Evolutionary conservation across 1,140 invertebrate species (phyloP).

Genomic region (Lucilia sericata): DNA sequence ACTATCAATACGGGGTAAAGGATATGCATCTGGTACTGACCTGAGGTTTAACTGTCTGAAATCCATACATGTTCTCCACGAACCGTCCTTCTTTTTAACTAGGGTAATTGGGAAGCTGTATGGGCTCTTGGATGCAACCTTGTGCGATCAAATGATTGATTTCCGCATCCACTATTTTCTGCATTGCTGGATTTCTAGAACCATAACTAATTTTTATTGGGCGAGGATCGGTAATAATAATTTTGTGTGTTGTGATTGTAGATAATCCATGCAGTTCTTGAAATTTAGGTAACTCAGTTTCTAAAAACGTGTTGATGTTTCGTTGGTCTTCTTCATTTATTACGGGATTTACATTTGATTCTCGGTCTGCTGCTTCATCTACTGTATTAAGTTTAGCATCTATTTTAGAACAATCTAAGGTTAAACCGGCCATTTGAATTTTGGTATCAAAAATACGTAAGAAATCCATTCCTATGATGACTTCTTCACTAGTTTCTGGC

Average conservation of each 20-base stretch:
- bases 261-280: conserved; percentile 1
- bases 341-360: neutral
- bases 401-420: neutral
- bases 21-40: conserved; percentile 53
- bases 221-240: neutral
- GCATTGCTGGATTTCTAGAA: neutral
- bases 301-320: neutral
- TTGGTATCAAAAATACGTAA: too few species aligned
- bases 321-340: neutral
- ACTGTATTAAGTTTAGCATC: too few species aligned
- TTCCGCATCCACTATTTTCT: conserved; percentile 18
- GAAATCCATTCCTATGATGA: too few species aligned
- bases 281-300: neutral
- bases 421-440: neutral
- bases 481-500: too few species aligned
- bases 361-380: neutral
- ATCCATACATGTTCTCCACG: conserved; percentile 61
- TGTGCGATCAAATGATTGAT: conserved; percentile 28
- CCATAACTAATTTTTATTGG: neutral
- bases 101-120: neutral
- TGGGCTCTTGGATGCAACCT: neutral
- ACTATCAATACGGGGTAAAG: conserved; percentile 68
- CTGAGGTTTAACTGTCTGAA: conserved; percentile 59
- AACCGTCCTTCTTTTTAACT: conserved; percentile 45
- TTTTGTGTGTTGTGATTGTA: neutral